These are phyloP conservation scores for Oncorhynchus nerka DNA, from an alignment of 2,113 vertebrate genomes.

Conservation along the genomic window DNA sequence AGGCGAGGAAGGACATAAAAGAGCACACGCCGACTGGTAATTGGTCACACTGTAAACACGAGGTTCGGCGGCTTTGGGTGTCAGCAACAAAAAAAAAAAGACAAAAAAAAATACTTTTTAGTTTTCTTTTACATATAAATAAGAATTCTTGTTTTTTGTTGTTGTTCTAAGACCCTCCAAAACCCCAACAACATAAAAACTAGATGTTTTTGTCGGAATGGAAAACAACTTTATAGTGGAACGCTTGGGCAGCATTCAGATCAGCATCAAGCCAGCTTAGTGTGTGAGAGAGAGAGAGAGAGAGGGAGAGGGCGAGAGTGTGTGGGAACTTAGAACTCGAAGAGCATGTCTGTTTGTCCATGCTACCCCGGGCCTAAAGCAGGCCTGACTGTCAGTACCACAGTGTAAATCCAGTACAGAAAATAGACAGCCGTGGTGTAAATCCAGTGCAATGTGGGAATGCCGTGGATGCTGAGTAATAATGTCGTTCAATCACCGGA, in stretches of 20 bases:
- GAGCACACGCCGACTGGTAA: conserved; percentile 72
- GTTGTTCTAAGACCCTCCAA: conserved; percentile 22
- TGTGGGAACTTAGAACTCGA: neutral
- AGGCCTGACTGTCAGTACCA: too few species aligned
- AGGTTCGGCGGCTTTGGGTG: conserved; percentile 31
- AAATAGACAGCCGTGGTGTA: too few species aligned
- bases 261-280: conserved; percentile 34
- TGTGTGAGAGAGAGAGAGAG: neutral
- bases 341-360: too few species aligned
- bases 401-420: too few species aligned
- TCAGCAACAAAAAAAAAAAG: conserved; percentile 30
- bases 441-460: too few species aligned
- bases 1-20: conserved; percentile 63
- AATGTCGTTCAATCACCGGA: conserved; percentile 76
- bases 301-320: neutral
- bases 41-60: conserved; percentile 79
- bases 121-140: conserved; percentile 39
- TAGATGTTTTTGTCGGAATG: conserved; percentile 34
- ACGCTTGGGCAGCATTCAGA: conserved; percentile 29
- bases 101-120: conserved; percentile 31
- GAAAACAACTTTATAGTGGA: conserved; percentile 25
- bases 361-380: too few species aligned
- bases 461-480: conserved; percentile 63
- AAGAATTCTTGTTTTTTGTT: conserved; percentile 16
- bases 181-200: conserved; percentile 42